phyloP scores from a whole-genome alignment of 2,113 vertebrate genomes.

The Pica pica region DNA sequence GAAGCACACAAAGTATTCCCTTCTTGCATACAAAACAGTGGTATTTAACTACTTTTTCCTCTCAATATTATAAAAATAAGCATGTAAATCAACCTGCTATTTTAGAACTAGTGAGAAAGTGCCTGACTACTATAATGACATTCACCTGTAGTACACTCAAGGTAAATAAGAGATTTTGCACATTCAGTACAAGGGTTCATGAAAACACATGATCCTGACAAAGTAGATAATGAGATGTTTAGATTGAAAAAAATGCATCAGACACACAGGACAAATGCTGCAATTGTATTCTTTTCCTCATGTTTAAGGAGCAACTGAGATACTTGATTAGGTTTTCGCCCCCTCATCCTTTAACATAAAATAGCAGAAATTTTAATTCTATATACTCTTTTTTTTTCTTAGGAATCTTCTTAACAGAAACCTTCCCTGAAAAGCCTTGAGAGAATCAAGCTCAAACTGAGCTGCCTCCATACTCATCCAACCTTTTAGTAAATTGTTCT shows the following conservation, averaged over 20 bases:
- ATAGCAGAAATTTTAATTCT: not conserved
- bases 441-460: not conserved
- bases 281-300: not conserved
- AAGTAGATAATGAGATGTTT: not conserved
- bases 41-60: not conserved
- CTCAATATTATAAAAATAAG: not conserved
- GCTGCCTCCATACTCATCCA: not conserved
- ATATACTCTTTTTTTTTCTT: not conserved
- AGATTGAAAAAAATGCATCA: not conserved
- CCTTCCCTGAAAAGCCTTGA: not conserved
- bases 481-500: not conserved
- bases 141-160: not conserved
- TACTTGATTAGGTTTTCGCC: not conserved
- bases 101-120: not conserved
- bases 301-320: not conserved
- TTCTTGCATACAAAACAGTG: not conserved
- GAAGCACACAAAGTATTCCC: not conserved
- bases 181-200: not conserved
- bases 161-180: not conserved
- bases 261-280: not conserved
- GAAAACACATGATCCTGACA: not conserved
- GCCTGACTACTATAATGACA: not conserved
- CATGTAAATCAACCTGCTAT: not conserved
- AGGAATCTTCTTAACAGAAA: not conserved
- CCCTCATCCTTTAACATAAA: not conserved